These are phyloP conservation scores for Helicolenus hilgendorfi DNA, from an alignment of 2,797 vertebrate species.

Conservation along the genomic window DNA sequence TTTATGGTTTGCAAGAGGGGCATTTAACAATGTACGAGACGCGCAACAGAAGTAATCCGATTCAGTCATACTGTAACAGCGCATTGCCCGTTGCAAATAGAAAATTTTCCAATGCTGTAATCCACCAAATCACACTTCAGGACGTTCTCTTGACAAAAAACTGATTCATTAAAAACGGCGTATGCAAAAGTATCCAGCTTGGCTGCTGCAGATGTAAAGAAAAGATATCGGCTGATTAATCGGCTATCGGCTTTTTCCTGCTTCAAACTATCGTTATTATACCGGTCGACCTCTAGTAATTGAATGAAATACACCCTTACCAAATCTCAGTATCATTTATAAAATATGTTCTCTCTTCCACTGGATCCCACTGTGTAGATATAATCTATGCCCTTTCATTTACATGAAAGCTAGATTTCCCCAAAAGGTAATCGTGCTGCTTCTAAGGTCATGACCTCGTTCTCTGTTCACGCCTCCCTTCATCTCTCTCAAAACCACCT, in stretches of 20 bases:
- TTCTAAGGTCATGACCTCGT: background rate
- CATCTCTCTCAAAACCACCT: background rate
- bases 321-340: background rate
- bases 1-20: no score
- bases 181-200: background rate
- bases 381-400: conserved; percentile 21
- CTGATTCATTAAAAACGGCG: no score
- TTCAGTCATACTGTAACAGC: no score
- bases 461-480: background rate
- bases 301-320: background rate
- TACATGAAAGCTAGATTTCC: background rate
- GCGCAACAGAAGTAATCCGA: no score
- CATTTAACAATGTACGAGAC: no score
- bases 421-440: background rate
- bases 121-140: no score
- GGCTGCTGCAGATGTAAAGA: background rate
- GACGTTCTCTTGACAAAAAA: no score
- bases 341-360: background rate
- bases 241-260: background rate
- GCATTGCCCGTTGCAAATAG: no score
- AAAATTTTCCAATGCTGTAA: no score
- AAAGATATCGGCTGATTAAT: no score
- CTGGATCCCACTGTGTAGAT: background rate
- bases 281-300: background rate
- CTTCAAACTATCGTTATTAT: background rate